phyloP scores from a whole-genome alignment of 1,140 invertebrate genomes.

The Apolygus lucorum region DNA sequence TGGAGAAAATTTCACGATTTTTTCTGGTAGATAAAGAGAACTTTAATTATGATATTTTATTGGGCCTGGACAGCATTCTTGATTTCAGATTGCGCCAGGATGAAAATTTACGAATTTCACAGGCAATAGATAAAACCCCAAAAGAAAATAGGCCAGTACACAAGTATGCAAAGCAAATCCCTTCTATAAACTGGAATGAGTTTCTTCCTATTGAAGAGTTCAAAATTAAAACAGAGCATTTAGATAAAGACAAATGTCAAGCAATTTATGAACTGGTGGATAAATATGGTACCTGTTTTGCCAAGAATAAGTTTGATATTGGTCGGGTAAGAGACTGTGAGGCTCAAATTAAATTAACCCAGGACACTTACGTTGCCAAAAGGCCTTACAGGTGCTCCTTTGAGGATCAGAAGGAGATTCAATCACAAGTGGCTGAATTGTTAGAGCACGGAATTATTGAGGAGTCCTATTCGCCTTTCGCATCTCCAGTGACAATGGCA shows the following conservation, averaged over 20 bases:
- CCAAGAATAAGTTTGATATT: slow-evolving; percentile 38
- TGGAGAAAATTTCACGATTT: slow-evolving; percentile 25
- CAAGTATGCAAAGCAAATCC: neutral
- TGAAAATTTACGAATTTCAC: slow-evolving; percentile 29
- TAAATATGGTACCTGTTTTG: slow-evolving; percentile 31
- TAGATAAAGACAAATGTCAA: slow-evolving; percentile 39
- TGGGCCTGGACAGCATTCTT: slow-evolving; percentile 28
- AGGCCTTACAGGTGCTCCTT: slow-evolving; percentile 37
- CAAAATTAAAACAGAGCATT: slow-evolving; percentile 34
- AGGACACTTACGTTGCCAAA: slow-evolving; percentile 24
- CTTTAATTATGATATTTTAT: slow-evolving; percentile 29
- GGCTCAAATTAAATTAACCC: slow-evolving; percentile 35
- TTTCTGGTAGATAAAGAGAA: slow-evolving; percentile 28
- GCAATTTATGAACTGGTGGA: slow-evolving; percentile 31
- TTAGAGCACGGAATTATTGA: slow-evolving; percentile 36
- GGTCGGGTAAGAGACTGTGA: slow-evolving; percentile 32
- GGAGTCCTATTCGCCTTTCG: slow-evolving; percentile 39
- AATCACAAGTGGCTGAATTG: slow-evolving; percentile 37
- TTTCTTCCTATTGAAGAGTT: slow-evolving; percentile 34
- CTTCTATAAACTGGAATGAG: slow-evolving; percentile 6
- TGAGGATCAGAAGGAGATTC: slow-evolving; percentile 38
- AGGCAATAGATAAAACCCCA: slow-evolving; percentile 4
- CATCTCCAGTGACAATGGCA: slow-evolving; percentile 37
- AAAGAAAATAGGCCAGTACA: neutral
- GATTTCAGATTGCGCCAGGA: slow-evolving; percentile 29